Evolutionary conservation across 1,140 invertebrate species (phyloP).

Genomic region (Sitodiplosis mosellana): DNA sequence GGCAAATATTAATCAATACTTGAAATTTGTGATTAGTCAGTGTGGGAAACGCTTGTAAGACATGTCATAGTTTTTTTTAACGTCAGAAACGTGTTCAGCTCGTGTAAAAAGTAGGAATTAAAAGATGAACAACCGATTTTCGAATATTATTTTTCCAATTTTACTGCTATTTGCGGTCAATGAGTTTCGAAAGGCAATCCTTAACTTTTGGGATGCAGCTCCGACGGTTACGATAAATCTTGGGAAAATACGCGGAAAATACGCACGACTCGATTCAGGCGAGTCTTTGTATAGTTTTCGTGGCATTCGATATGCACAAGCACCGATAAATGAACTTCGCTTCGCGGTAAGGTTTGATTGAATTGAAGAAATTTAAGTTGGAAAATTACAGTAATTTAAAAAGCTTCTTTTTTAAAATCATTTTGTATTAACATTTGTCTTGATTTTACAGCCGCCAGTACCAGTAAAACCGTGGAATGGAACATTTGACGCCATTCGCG

Average conservation of each 20-base stretch:
- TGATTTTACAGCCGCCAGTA: constrained; percentile 26
- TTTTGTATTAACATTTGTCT: not conserved
- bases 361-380: not conserved
- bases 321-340: constrained; percentile 34
- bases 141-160: no score
- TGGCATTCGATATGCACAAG: constrained; percentile 41
- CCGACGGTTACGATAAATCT: constrained; percentile 17
- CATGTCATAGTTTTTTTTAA: no score
- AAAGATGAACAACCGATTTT: no score
- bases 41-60: no score
- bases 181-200: no score
- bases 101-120: no score
- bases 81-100: no score
- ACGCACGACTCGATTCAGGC: constrained; percentile 21
- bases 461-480: constrained; percentile 32
- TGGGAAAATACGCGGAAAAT: constrained; percentile 20
- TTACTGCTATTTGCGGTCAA: no score
- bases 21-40: no score
- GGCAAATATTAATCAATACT: no score
- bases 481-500: constrained; percentile 32
- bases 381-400: not conserved
- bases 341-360: constrained; percentile 30
- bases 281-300: constrained; percentile 41
- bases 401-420: not conserved
- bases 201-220: no score